A percentile compares a stretch with the other conserved stretches of the same genome.
phyloP scores from a whole-genome alignment of 2,797 vertebrate genomes.

The Sebastes itinus region DNA sequence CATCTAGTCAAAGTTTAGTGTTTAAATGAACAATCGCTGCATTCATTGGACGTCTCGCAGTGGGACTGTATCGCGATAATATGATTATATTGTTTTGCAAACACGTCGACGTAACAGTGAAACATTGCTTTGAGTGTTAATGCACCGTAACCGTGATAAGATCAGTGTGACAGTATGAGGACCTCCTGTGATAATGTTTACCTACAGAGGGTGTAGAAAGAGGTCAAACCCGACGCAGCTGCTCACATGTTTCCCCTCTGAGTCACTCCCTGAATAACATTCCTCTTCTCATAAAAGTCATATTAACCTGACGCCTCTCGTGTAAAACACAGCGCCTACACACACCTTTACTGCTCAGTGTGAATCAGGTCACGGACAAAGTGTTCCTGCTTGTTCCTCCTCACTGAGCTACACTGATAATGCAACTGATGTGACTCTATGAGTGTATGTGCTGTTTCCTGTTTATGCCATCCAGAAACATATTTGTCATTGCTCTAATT shows the following conservation, averaged over 20 bases:
- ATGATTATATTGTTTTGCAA: not conserved
- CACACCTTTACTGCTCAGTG: not conserved
- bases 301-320: slow-evolving; percentile 12
- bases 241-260: slow-evolving; percentile 9
- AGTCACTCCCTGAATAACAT: slow-evolving; percentile 8
- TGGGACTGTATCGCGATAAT: not conserved
- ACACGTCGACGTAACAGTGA: not conserved
- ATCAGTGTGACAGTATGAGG: not conserved
- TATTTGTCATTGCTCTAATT: not conserved
- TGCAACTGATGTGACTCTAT: not conserved
- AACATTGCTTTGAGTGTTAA: not conserved
- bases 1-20: not conserved
- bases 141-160: not conserved
- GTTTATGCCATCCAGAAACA: not conserved
- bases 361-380: slow-evolving; percentile 1
- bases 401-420: not conserved
- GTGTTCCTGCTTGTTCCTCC: not conserved
- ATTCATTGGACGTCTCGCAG: not conserved
- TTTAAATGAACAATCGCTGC: not conserved
- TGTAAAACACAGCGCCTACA: not conserved
- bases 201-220: not conserved
- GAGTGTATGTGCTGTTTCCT: not conserved
- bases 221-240: slow-evolving; percentile 4
- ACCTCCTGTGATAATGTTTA: slow-evolving; percentile 3
- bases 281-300: slow-evolving; percentile 35